A percentile compares a stretch with the other conserved stretches of the same genome.
phyloP scores from a whole-genome alignment of 2,797 vertebrate species.

The Molossus molossus region DNA sequence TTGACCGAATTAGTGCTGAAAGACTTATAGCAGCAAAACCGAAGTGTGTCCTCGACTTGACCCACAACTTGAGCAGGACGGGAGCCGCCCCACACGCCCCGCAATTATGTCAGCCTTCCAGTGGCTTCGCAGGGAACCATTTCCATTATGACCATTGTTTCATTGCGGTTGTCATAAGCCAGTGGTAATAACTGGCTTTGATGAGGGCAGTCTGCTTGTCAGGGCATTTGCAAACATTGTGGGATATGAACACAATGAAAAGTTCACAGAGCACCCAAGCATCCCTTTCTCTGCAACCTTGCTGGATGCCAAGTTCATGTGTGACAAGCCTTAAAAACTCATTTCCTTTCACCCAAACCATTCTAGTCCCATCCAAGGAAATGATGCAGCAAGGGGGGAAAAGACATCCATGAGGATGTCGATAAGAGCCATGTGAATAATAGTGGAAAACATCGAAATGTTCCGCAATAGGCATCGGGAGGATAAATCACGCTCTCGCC shows the following conservation, averaged over 20 bases:
- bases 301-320: not conserved
- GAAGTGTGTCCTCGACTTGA: not conserved
- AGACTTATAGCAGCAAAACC: not conserved
- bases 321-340: not conserved
- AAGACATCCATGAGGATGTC: not conserved
- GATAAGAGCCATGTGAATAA: not conserved
- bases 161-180: not conserved
- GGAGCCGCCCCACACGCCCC: not conserved
- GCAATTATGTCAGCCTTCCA: not conserved
- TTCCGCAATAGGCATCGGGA: not conserved
- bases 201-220: not conserved
- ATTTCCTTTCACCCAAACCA: not conserved
- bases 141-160: not conserved
- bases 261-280: not conserved
- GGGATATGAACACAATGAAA: not conserved
- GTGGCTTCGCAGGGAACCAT: not conserved
- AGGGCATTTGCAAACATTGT: not conserved
- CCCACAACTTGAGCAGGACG: not conserved
- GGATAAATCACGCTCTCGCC: fast-evolving
- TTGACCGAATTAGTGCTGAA: not conserved
- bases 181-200: not conserved
- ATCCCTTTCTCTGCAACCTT: not conserved
- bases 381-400: not conserved
- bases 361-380: not conserved
- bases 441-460: not conserved